phyloP scores from a whole-genome alignment of 2,888 invertebrate genomes.

The Chalcis sispes region DNA sequence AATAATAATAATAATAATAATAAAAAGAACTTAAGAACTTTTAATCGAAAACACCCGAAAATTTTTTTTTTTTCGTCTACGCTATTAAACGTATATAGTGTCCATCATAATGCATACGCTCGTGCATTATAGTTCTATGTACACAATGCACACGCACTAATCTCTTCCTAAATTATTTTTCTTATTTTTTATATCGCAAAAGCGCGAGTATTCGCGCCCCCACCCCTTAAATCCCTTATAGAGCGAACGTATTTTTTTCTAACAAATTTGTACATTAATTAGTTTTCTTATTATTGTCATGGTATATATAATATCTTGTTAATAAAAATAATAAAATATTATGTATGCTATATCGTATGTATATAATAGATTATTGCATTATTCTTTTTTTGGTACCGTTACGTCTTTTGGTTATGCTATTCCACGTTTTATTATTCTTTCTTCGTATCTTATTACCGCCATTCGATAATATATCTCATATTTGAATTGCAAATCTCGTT shows the following conservation, averaged over 20 bases:
- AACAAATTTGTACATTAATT: conserved; percentile 77
- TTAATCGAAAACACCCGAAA: conserved; percentile 40
- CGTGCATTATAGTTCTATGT: conserved; percentile 48
- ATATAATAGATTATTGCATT: conserved; percentile 76
- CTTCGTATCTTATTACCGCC: not conserved
- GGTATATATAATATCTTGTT: conserved; percentile 71
- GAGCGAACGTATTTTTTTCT: conserved; percentile 68
- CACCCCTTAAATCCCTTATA: conserved; percentile 58
- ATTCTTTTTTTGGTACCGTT: conserved; percentile 77
- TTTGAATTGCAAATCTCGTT: conserved; percentile 23
- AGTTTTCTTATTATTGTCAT: conserved; percentile 75
- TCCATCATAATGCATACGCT: conserved; percentile 37
- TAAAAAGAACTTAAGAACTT: conserved; percentile 33
- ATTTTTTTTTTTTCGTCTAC: conserved; percentile 14
- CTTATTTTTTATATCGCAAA: conserved; percentile 60
- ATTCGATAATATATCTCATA: conserved; percentile 38
- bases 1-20: too few relatives aligned
- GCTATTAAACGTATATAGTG: conserved; percentile 28
- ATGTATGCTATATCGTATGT: conserved; percentile 72
- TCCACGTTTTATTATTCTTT: conserved; percentile 38
- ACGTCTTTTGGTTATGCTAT: conserved; percentile 64
- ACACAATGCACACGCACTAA: conserved; percentile 59
- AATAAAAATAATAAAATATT: conserved; percentile 77
- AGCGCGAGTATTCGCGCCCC: conserved; percentile 39
- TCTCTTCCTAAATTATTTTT: conserved; percentile 60